Percentiles rank a stretch among this genome's conserved stretches.
These are phyloP conservation scores for Sakesphorus luctuosus DNA, from an alignment of 2,113 vertebrate species.

Conservation along the genomic window DNA sequence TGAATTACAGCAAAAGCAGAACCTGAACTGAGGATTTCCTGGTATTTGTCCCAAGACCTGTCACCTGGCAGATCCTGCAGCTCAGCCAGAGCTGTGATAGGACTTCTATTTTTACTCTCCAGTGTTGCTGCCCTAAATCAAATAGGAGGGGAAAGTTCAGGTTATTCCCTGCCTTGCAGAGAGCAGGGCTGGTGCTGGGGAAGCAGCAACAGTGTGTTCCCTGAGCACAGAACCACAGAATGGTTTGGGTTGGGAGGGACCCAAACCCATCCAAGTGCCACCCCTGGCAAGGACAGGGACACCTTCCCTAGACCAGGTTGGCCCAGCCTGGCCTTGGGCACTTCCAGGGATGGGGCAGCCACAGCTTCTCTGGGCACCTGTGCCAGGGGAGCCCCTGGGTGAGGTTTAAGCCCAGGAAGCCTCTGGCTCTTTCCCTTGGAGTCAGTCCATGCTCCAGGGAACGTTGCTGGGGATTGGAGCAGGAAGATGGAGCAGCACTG, in stretches of 20 bases:
- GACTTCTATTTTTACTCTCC: background rate
- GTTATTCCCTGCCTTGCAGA: background rate
- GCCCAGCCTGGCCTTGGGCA: background rate
- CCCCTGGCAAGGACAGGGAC: background rate
- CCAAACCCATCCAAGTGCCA: background rate
- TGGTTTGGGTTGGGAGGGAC: background rate
- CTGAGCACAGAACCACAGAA: background rate
- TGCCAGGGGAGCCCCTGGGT: background rate
- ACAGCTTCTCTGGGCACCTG: background rate
- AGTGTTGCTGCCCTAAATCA: background rate
- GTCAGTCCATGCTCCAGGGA: slow-evolving; percentile 35
- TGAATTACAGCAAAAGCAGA: background rate
- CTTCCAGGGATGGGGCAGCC: background rate
- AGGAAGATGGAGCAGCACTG: slow-evolving; percentile 57
- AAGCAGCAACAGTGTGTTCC: background rate
- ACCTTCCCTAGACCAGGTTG: background rate
- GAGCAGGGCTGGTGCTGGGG: background rate
- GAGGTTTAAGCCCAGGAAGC: slow-evolving; percentile 7
- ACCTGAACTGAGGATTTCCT: background rate
- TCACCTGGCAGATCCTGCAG: background rate
- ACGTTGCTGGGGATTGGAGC: slow-evolving; percentile 41
- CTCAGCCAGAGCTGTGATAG: background rate
- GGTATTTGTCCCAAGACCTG: background rate
- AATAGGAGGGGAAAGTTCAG: too few species aligned
- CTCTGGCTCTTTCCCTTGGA: slow-evolving; percentile 32